Conservation (phyloP, 2,113 vertebrate genomes). For the Apodemus sylvaticus region DNA sequence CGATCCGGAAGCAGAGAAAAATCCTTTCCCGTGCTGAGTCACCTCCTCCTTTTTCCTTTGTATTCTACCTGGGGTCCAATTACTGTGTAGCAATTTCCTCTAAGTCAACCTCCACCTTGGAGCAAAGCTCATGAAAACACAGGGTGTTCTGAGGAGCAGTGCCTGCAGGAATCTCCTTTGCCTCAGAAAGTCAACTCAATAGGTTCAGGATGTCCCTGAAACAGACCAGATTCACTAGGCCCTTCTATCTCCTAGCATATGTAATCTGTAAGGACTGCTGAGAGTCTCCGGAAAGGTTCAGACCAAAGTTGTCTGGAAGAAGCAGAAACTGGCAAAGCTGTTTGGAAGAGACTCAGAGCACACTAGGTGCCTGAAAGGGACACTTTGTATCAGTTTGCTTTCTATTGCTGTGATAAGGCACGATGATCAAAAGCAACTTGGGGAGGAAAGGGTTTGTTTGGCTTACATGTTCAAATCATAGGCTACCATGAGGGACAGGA, state of each 20-base stretch:
- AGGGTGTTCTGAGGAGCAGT: not conserved
- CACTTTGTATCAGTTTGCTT: not conserved
- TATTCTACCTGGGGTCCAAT: not conserved
- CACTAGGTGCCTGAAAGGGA: not conserved
- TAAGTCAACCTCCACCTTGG: not conserved
- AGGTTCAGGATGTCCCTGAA: not conserved
- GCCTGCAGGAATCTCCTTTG: not conserved
- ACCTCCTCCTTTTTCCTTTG: not conserved
- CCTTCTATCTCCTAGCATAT: not conserved
- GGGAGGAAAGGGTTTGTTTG: not conserved
- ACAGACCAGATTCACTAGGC: not conserved
- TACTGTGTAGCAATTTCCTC: not conserved
- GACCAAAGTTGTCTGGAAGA: not conserved
- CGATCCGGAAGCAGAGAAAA: not conserved
- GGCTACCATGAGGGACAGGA: not conserved
- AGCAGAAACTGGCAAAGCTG: not conserved
- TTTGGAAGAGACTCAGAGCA: not conserved
- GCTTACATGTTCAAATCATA: not conserved
- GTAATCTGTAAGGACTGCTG: not conserved
- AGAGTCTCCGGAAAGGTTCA: not conserved
- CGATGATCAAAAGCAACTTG: not conserved
- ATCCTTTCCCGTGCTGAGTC: rapidly evolving
- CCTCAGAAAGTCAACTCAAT: not conserved
- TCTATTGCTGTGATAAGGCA: not conserved
- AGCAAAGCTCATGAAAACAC: not conserved